Conservation (phyloP, 2,113 vertebrate species). For the Phycodurus eques region DNA sequence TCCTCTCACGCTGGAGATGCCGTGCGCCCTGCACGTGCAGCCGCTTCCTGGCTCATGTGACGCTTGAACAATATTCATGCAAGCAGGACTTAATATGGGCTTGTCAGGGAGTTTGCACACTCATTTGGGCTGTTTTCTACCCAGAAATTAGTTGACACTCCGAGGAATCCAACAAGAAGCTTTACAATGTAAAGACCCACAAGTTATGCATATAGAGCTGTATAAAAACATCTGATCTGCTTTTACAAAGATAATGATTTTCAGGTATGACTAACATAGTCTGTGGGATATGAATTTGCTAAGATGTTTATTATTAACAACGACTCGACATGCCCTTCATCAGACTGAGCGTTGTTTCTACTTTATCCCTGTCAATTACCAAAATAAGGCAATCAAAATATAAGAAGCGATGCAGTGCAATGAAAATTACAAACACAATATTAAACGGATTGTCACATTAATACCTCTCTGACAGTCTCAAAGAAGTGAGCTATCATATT, state of each 20-base stretch:
- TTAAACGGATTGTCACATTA: not conserved
- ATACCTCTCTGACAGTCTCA: not conserved
- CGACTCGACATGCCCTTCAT: not conserved
- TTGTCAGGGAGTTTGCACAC: slow-evolving; percentile 13
- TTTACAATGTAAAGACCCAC: not conserved
- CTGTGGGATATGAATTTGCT: not conserved
- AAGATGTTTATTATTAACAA: not conserved
- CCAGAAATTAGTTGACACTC: not conserved
- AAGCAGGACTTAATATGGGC: slow-evolving; percentile 26
- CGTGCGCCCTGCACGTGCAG: slow-evolving; percentile 62
- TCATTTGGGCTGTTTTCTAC: not conserved
- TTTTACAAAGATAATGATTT: not conserved
- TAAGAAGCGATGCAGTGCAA: not conserved
- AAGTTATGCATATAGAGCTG: not conserved
- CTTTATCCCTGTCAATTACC: not conserved
- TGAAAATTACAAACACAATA: not conserved
- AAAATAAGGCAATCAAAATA: not conserved
- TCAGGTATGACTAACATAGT: not conserved
- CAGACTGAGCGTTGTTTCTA: not conserved
- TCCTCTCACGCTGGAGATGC: slow-evolving; percentile 32
- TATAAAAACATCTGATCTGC: not conserved
- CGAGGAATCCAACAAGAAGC: not conserved
- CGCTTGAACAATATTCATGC: slow-evolving; percentile 50
- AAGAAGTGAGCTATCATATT: not conserved
- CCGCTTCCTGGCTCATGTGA: slow-evolving; percentile 62